Conservation (phyloP, 2,113 vertebrate genomes). For the Athene noctua region DNA sequence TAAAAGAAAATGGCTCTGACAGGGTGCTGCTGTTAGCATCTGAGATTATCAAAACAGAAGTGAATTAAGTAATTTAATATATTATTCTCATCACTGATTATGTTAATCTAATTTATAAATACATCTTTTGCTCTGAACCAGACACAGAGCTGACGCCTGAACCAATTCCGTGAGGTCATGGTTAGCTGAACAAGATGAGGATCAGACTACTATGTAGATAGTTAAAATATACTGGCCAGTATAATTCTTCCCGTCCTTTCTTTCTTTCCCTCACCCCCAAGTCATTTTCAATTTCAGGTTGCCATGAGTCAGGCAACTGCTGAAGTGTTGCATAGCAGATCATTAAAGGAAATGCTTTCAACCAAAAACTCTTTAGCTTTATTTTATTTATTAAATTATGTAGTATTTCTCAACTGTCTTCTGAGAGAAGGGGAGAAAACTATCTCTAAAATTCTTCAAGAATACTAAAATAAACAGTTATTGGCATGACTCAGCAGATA, state of each 20-base stretch:
- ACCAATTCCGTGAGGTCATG: background rate
- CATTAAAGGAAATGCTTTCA: constrained; percentile 33
- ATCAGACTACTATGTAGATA: background rate
- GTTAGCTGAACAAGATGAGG: constrained; percentile 1
- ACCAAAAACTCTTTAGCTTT: background rate
- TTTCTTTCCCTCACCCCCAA: background rate
- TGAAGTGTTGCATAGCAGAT: constrained; percentile 22
- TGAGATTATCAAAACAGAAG: constrained; percentile 15
- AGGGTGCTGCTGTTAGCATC: background rate
- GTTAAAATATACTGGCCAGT: background rate
- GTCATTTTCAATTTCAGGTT: constrained; percentile 48
- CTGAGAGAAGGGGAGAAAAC: background rate
- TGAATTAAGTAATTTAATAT: constrained; percentile 26
- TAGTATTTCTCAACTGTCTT: background rate
- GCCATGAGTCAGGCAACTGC: background rate
- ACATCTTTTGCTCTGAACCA: background rate
- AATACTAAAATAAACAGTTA: constrained; percentile 29
- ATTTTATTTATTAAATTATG: constrained; percentile 18
- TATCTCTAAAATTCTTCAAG: background rate
- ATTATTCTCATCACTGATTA: constrained; percentile 16
- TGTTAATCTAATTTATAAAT: constrained; percentile 42
- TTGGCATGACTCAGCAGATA: constrained; percentile 43
- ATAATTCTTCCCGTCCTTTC: constrained; percentile 15
- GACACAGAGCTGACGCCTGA: background rate
- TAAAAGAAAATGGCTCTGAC: background rate